phyloP scores from a whole-genome alignment of 2,888 invertebrate genomes.

The Magallana nippona region DNA sequence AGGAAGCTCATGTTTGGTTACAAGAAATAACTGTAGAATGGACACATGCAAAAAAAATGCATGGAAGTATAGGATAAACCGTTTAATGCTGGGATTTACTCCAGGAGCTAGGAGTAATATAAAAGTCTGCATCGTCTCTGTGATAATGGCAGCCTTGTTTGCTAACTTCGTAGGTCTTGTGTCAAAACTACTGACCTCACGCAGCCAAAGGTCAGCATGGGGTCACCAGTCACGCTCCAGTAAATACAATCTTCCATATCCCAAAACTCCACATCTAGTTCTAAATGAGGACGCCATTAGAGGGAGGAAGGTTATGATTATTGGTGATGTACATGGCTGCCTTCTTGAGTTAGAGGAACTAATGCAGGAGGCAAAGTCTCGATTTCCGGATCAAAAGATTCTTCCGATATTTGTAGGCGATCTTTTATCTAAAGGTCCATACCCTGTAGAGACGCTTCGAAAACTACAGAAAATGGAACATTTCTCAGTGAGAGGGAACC shows the following conservation, averaged over 20 bases:
- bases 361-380: constrained; percentile 59
- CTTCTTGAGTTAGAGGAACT: constrained; percentile 75
- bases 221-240: background rate
- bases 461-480: constrained; percentile 58
- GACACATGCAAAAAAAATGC: too few relatives aligned
- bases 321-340: constrained; percentile 80
- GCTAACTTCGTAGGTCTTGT: background rate
- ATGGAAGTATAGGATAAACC: too few relatives aligned
- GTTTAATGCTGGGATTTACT: too few relatives aligned
- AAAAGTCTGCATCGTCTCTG: background rate
- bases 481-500: constrained; percentile 76
- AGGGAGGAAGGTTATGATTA: constrained; percentile 71
- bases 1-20: too few relatives aligned
- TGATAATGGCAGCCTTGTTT: constrained; percentile 35
- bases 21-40: too few relatives aligned
- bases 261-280: constrained; percentile 51
- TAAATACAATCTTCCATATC: constrained; percentile 56
- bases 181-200: background rate
- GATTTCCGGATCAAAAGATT: constrained; percentile 53
- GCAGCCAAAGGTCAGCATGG: background rate
- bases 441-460: constrained; percentile 71
- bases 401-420: constrained; percentile 77
- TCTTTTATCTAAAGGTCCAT: constrained; percentile 79
- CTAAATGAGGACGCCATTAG: constrained; percentile 60
- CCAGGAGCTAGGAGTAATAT: background rate